These are phyloP conservation scores for Clangula hyemalis DNA, from an alignment of 2,797 vertebrate species.

Conservation along the genomic window DNA sequence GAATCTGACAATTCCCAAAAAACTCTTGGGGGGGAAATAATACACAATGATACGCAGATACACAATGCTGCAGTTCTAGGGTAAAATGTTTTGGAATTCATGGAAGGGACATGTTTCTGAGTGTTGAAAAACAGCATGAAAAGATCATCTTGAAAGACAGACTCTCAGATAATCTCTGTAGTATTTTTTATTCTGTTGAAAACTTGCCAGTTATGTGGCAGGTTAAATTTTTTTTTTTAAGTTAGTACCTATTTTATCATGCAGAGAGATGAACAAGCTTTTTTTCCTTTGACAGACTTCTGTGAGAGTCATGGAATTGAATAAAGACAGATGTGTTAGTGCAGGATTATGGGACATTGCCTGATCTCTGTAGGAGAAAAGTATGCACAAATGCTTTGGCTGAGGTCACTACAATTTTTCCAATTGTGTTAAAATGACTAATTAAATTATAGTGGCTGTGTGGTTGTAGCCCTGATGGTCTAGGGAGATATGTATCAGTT, in stretches of 20 bases:
- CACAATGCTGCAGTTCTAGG: background rate
- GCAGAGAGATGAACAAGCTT: background rate
- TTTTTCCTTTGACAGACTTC: background rate
- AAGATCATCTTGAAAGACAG: background rate
- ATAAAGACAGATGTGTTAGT: background rate
- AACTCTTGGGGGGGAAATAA: too few species aligned
- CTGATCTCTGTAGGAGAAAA: background rate
- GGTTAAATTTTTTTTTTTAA: background rate
- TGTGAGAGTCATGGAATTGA: background rate
- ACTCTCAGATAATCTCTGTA: background rate
- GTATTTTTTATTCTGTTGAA: background rate
- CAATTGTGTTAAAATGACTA: conserved; percentile 21
- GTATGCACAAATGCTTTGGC: background rate
- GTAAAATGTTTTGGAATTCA: background rate
- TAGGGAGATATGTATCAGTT: background rate
- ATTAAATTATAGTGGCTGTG: background rate
- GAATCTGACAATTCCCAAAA: background rate
- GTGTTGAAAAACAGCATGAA: background rate
- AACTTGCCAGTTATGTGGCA: background rate
- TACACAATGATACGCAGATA: background rate
- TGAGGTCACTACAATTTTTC: conserved; percentile 24
- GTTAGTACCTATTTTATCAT: background rate
- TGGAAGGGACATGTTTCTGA: background rate
- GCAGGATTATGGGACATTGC: background rate
- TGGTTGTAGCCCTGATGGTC: background rate